Evolutionary conservation across 2,797 vertebrate genomes (phyloP).

Genomic region (Fistularia tabacaria): DNA sequence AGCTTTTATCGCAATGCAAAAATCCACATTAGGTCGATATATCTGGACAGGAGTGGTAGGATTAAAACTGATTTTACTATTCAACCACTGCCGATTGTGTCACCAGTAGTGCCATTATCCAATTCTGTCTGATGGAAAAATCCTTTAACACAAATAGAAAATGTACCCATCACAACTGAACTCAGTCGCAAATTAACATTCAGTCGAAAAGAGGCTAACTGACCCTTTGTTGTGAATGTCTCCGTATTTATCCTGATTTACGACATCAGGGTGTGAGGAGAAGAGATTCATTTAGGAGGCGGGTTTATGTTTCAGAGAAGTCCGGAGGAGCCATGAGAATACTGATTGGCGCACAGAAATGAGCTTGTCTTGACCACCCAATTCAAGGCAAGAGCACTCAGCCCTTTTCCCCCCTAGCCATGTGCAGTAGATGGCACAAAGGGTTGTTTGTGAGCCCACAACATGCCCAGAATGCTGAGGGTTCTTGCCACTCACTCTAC

Average conservation of each 20-base stretch:
- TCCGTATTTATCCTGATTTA: constrained; percentile 75
- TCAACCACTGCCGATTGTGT: too few species aligned
- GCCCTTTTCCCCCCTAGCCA: constrained; percentile 35
- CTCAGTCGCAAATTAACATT: constrained; percentile 29
- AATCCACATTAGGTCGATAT: too few species aligned
- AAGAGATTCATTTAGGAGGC: constrained; percentile 71
- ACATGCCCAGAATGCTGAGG: constrained; percentile 44
- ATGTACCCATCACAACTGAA: background rate
- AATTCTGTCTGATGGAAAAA: too few species aligned
- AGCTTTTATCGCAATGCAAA: too few species aligned
- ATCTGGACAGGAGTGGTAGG: too few species aligned
- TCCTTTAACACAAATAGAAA: background rate
- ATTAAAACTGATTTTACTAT: too few species aligned
- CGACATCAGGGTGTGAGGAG: constrained; percentile 66
- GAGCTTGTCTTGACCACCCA: constrained; percentile 58
- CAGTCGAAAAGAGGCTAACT: constrained; percentile 54
- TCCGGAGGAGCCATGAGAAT: constrained; percentile 61
- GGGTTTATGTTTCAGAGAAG: constrained; percentile 69
- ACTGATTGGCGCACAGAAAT: constrained; percentile 73
- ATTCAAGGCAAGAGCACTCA: constrained; percentile 48
- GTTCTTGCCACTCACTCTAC: constrained; percentile 36
- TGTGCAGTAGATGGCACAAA: constrained; percentile 52
- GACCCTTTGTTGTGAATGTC: constrained; percentile 34
- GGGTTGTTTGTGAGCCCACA: constrained; percentile 42
- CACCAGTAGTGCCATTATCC: too few species aligned